A percentile compares a stretch with the other conserved stretches of the same genome.
These are phyloP conservation scores for Aurelia aurita complex sp. Pacific DNA, from an alignment of 30 jellyfish, hydroid and myxozoan genomes.

Conservation along the genomic window DNA sequence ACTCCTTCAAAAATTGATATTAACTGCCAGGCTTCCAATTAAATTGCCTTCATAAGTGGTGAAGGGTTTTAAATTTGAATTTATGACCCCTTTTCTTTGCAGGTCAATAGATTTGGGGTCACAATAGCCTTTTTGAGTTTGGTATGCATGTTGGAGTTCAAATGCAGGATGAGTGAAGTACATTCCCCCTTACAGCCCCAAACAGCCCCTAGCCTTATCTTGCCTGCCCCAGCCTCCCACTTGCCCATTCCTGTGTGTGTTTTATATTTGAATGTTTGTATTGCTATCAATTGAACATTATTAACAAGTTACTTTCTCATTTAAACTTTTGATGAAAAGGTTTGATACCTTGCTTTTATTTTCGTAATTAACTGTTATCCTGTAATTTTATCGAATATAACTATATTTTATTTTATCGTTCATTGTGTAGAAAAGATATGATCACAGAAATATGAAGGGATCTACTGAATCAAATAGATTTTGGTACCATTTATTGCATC, in stretches of 20 bases:
- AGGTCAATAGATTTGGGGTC: constrained; percentile 27
- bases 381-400: background rate
- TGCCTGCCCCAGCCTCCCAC: too few relatives aligned
- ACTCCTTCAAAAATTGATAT: too few relatives aligned
- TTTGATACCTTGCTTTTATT: constrained; percentile 35
- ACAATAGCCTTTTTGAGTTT: background rate
- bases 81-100: constrained; percentile 1
- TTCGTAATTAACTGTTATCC: background rate
- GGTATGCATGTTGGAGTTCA: background rate
- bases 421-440: too few relatives aligned
- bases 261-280: background rate
- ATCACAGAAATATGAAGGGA: too few relatives aligned
- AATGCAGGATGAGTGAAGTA: background rate
- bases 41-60: too few relatives aligned
- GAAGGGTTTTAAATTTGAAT: background rate
- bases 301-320: background rate
- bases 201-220: too few relatives aligned
- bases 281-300: background rate
- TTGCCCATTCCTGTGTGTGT: constrained; percentile 14
- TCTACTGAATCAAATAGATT: too few relatives aligned
- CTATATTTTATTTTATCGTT: background rate
- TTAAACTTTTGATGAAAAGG: background rate
- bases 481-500: too few relatives aligned
- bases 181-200: too few relatives aligned
- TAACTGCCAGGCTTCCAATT: too few relatives aligned